Base-by-base conservation (phyloP, 2,113 vertebrate species). In the Nesoenas mayeri region DNA sequence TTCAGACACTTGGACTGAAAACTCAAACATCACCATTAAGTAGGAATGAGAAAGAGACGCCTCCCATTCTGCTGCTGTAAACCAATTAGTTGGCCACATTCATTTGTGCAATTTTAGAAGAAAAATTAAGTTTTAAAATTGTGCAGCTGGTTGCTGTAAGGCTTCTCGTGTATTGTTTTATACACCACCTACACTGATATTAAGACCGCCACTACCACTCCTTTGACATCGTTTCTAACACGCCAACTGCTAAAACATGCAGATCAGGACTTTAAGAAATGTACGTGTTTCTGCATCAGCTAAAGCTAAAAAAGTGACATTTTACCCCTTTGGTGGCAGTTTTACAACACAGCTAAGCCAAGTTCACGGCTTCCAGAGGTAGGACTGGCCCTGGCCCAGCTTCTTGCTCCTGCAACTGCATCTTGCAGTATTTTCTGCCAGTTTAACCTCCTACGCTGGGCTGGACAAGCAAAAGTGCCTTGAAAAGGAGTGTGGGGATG, bases 121-220 rank as follows among this genome's bases (percentile, higher is more conserved):
- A 28, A 67, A 81, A 87, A 47, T 0, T 5, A 29, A 51, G 10
- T 28, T 84, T 87, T 40, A 31, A 32, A 66, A 50, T 8, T 56
- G 24, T 14, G 24, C 14, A 7, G 10, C 51, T 54, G 9, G 8
- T 28, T 58, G 25, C 29, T 65, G 3, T 29, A 60, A 40, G 19
- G 73, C 15, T 93, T 57, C 40, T 48, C 24, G 6, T 4, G 5
- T 22, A 29, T 38, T 36, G 11, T 18, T 19, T 24, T 9, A 11
- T 1, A 16, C 2, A 38, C 32, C 15, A 11, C 38, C 10, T 6
- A 20, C 6, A 3, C 6, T 3, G 22, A 8, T 18, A 24, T 0
- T 22, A 69, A 73, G 25, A 50, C 9, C 48, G 65, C 20, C 2
- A 2, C 12, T 38, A 31, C 13, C 17, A 16, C 14, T 44, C 44